These are phyloP conservation scores for Eumacrocentrus americanus DNA, from an alignment of 2,888 invertebrate genomes.

Conservation along the genomic window DNA sequence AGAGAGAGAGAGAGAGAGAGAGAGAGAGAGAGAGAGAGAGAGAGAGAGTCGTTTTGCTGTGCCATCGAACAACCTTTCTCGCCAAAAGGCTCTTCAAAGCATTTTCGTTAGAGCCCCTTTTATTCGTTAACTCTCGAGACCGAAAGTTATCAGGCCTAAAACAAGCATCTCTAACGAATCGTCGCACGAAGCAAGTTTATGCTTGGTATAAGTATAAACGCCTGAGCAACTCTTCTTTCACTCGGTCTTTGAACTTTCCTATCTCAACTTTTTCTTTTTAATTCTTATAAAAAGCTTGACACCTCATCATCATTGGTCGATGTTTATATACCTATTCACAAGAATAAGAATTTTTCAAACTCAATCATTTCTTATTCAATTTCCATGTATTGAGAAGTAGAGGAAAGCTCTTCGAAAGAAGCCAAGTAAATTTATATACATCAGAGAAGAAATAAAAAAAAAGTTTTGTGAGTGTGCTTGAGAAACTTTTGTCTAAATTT, in stretches of 20 bases:
- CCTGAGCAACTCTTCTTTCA: slow-evolving; percentile 27
- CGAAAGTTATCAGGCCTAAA: slow-evolving; percentile 32
- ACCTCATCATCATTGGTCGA: background rate
- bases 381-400: background rate
- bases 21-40: background rate
- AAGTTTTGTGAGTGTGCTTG: too few species aligned
- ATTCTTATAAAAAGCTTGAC: background rate
- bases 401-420: too few species aligned
- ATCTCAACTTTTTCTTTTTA: slow-evolving; percentile 7
- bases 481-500: too few species aligned
- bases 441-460: too few species aligned
- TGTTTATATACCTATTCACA: too few species aligned
- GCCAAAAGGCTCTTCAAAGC: slow-evolving; percentile 17
- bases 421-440: too few species aligned
- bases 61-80: background rate
- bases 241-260: slow-evolving; percentile 11
- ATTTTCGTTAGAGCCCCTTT: background rate
- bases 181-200: slow-evolving; percentile 33
- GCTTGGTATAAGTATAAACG: slow-evolving; percentile 35
- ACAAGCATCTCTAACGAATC: slow-evolving; percentile 39
- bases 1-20: slow-evolving; percentile 6
- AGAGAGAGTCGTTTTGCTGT: background rate
- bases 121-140: too few species aligned
- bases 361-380: background rate
- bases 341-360: too few species aligned